Percentiles rank a stretch among this genome's conserved stretches.
Conservation (phyloP, 2,797 vertebrate species). For the Hozukius guyotensis region DNA sequence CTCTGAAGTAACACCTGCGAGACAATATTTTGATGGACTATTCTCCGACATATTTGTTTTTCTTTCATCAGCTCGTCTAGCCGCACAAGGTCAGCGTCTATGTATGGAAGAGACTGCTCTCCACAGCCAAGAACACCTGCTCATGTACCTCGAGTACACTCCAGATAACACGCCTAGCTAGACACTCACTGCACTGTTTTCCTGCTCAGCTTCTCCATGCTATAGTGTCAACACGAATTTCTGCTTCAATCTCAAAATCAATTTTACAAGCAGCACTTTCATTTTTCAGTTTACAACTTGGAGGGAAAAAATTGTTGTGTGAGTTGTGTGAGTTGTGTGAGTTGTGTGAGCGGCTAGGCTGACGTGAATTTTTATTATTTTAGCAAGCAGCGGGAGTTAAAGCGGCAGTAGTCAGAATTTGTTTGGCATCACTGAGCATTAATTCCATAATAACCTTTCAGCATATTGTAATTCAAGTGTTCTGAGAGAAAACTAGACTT, state of each 20-base stretch:
- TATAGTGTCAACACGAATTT: conserved; percentile 6
- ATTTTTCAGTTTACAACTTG: conserved; percentile 35
- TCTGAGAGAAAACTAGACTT: no score
- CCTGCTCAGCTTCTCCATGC: background rate
- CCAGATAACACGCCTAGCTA: background rate
- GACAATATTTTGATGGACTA: background rate
- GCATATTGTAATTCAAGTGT: no score
- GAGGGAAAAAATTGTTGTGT: background rate
- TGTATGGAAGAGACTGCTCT: conserved; percentile 25
- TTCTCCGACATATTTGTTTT: conserved; percentile 1
- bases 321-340: background rate
- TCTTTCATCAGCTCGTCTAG: conserved; percentile 39
- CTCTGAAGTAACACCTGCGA: conserved; percentile 27
- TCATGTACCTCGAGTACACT: conserved; percentile 35
- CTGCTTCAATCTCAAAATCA: conserved; percentile 40
- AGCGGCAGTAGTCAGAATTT: no score
- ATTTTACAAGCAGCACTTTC: conserved; percentile 43
- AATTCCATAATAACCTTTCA: no score
- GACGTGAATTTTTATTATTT: conserved; percentile 47
- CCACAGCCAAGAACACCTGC: conserved; percentile 52
- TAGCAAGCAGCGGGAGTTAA: conserved; percentile 14
- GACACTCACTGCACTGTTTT: background rate
- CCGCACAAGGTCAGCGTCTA: conserved; percentile 32
- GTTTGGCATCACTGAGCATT: accelerated
- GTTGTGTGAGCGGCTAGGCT: background rate